Evolutionary conservation across 2,888 invertebrate species (phyloP), one percentile per base, ranked within the genome.

Genomic region (Scaptomyza tumidula): DNA sequence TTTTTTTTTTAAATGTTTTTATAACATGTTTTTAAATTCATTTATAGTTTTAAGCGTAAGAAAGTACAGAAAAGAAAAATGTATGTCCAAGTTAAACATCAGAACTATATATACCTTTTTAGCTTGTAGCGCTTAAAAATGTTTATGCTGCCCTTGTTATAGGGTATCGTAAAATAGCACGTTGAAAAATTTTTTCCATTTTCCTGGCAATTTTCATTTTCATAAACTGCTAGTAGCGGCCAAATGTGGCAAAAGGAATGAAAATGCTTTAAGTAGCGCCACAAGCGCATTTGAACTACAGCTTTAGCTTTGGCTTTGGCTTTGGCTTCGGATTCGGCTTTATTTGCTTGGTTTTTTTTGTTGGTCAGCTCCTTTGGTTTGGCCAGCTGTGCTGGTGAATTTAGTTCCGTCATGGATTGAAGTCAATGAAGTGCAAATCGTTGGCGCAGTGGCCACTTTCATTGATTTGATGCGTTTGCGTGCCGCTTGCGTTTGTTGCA

Each of bases 401-500:
- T 16, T 16, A 16, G 64, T 29, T 64, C 48, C 55, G 33, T 48
- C 55, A 57, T 61, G 57, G 59, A 66, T 71, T 59, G 72, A 49
- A 81, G 56, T 75, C 84, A 85, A 88, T 88, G 84, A 80, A 85
- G 84, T 85, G 84, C 88, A 83, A 85, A 80, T 74, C 78, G 76
- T 76, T 76, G 70, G 77, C 68, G 57, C 69, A 60, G 69, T 71
- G 75, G 80, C 78, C 84, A 86, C 88, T 86, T 83, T 75, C 84
- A 74, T 83, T 86, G 85, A 88, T 86, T 88, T 84, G 86, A 88
- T 86, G 88, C 88, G 81, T 83, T 86, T 86, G 84, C 86, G 80
- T 86, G 86, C 80, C 73, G 73, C 78, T 75, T 80, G 78, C 68
- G 83, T 68, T 71, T 78, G 78, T 77, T 80, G 74, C 75, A 88